Base-by-base conservation (phyloP, 2,113 vertebrate species). In the Bombycilla garrulus region DNA sequence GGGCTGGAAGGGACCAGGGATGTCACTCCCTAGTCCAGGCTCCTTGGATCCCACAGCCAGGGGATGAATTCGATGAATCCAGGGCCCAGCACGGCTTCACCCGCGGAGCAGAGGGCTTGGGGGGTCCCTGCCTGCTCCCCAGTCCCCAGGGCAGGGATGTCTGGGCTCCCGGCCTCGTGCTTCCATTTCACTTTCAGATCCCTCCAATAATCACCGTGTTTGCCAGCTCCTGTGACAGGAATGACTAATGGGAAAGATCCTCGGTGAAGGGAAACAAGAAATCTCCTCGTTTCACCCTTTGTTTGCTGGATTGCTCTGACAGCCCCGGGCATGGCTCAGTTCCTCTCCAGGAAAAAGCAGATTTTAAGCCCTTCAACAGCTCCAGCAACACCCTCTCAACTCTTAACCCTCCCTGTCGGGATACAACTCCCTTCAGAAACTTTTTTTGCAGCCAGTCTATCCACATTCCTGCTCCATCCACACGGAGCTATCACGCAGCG, bases 181-280 rank as follows among this genome's bases (percentile, higher is more conserved):
- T 66, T 95, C 87, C 84, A 85, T 92, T 92, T 84, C 84, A 71
- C 77, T 96, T 93, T 90, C 87, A 95, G 89, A 96, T 87, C 93
- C 79, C 69, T 95, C 94, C 94, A 90, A 86, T 93, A 80, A 95
- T 58, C 90, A 92, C 29, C 0, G 11, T 15, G 92, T 95, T 94
- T 91, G 88, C 67, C 92, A 93, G 92, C 92, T 93, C 91, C 94
- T 94, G 91, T 94, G 92, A 95, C 81, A 60, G 57, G 96, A 92
- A 97, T 96, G 90, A 95, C 94, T 96, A 96, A 97, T 92, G 86
- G 96, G 81, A 95, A 94, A 77, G 95, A 94, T 96, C 90, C 67
- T 92, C 79, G 2, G 23, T 4, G 24, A 90, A 77, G 88, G 88
- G 86, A 94, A 94, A 90, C 44, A 25, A 95, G 88, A 96, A 51